These are phyloP conservation scores for Lasioglossum baleicum DNA, from an alignment of 1,140 invertebrate species.

Conservation along the genomic window DNA sequence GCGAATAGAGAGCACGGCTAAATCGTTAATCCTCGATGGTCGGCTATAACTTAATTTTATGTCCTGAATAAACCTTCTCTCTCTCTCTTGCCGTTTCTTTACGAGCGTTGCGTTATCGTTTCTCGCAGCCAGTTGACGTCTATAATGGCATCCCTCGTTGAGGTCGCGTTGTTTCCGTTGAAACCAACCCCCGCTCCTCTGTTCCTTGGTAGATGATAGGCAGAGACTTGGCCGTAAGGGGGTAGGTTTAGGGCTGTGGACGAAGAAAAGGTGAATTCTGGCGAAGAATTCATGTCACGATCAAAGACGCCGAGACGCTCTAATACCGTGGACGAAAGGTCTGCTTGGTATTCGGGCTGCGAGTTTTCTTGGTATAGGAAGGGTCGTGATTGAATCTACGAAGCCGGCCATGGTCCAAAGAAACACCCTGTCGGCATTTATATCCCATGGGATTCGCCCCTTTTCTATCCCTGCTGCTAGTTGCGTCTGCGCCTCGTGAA, in stretches of 20 bases:
- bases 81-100: no score
- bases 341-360: conserved; percentile 70
- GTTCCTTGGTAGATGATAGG: no score
- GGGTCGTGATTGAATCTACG: conserved; percentile 73
- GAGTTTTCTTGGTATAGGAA: conserved; percentile 63
- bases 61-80: conserved; percentile 40
- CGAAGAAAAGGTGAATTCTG: conserved; percentile 40
- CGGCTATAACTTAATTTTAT: conserved; percentile 45
- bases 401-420: conserved; percentile 64
- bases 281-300: conserved; percentile 65
- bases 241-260: no score
- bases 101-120: conserved; percentile 5
- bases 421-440: conserved; percentile 71
- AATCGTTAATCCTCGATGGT: conserved; percentile 26
- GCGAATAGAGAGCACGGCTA: neutral
- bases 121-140: neutral
- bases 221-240: no score
- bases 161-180: no score
- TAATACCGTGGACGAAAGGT: conserved; percentile 61
- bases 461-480: no score
- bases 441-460: conserved; percentile 59
- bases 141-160: no score
- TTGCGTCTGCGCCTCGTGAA: neutral
- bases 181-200: no score
- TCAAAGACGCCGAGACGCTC: conserved; percentile 58